Evolutionary conservation across 2,113 vertebrate species (phyloP), one percentile per base, ranked within the genome.

Genomic region (Phoenicopterus ruber): DNA sequence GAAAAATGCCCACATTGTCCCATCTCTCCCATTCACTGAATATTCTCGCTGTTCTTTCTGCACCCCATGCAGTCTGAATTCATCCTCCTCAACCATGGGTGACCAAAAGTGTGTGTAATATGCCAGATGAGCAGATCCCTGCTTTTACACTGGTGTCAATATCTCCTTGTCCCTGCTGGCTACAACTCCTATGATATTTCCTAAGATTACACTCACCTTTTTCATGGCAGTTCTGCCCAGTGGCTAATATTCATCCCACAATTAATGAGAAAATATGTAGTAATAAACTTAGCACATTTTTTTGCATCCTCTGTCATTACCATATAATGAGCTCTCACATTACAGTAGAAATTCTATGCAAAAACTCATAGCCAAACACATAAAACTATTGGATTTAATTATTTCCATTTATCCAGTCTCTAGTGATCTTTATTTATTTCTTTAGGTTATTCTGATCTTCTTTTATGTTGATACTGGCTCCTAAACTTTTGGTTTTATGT

Each of bases 61-160:
- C 36, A 38, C 2, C 25, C 13, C 7, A 4, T 18, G 28, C 24
- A 57, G 36, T 22, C 36, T 89, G 34, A 82, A 70, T 61, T 91
- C 40, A 54, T 24, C 19, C 9, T 65, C 44, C 58, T 69, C 5
- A 14, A 21, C 11, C 17, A 20, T 16, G 36, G 17, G 15, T 77
- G 40, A 52, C 49, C 38, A 87, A 46, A 86, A 71, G 24, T 21
- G 9, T 80, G 24, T 28, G 19, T 13, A 72, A 32, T 46, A 61
- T 13, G 11, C 34, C 89, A 79, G n/a, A 71, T 47, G 29, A 79
- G 26, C 32, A 78, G 61, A 44, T 52, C 15, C 17, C 31, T 79
- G 14, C 25, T 57, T 52, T 74, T 69, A 50, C 16, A 44, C 10
- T 0, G 0, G 4, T 47, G 25, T n/a, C 29, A 65, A 2, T 74